Base-by-base conservation (phyloP, 2,113 vertebrate genomes). In the Notarius quadriscutis region DNA sequence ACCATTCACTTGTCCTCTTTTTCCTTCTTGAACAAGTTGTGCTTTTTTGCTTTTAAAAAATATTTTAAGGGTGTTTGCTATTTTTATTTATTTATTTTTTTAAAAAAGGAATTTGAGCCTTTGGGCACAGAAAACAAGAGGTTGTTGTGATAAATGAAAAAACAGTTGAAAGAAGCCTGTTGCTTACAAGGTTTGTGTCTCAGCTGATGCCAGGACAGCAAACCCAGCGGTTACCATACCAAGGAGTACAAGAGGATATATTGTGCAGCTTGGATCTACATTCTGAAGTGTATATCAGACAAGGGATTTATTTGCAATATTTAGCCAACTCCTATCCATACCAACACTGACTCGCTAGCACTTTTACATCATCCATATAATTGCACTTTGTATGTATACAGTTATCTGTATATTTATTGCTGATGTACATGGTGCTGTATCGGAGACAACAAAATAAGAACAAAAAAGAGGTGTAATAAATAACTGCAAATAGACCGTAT, bases 121-220 rank as follows among this genome's bases (percentile, higher is more conserved):
- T 82, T 50, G 41, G 55, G 71, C 60, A 63, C 41, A 82, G 55
- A 71, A 82, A 41, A 88, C n/a, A 85, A 80, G 48, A 71, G 79
- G 41, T 65, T 67, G 67, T 86, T 82, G 67, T 88, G 30, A 53
- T 30, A 67, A 41, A 50, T 60, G 74, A 65, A 86, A 63, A 83
- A 80, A 86, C 75, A 78, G 50, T 14, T n/a, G 20, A 57, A 88
- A 82, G 62, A 82, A 72, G 81, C 69, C 50, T 34, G 58, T 67
- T 79, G 55, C 30, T 74, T 80, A 67, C 57, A 53, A 63, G 18
- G 58, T 15, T 83, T 74, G 78, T 83, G 71, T 83, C 69, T 72
- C 87, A 86, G 69, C 62, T 86, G 84, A 87, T 34, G 55, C 62
- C 53, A 65, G 79, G 30, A 20, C 67, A 3, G 27, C 4, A 81